Conservation (phyloP, 2,888 invertebrate genomes). For the Pachydiplax longipennis region DNA sequence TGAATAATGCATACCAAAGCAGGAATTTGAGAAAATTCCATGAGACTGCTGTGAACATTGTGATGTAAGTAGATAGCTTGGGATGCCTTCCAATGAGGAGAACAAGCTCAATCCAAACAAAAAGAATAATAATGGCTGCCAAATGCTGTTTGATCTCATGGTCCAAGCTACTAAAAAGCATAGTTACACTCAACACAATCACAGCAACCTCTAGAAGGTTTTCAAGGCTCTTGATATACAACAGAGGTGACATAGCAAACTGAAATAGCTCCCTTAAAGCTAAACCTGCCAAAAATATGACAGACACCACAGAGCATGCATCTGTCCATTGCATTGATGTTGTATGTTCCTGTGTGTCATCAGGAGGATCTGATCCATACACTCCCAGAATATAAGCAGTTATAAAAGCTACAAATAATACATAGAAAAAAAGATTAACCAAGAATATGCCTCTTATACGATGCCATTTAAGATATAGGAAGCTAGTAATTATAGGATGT, state of each 20-base stretch:
- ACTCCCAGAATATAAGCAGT: constrained; percentile 74
- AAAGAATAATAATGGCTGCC: constrained; percentile 75
- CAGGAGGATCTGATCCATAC: constrained; percentile 59
- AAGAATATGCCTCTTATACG: constrained; percentile 76
- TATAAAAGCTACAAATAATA: constrained; percentile 72
- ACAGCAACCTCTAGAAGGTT: constrained; percentile 78
- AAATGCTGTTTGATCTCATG: constrained; percentile 69
- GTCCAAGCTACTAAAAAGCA: constrained; percentile 66
- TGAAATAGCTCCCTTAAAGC: constrained; percentile 75
- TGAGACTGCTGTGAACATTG: constrained; percentile 83
- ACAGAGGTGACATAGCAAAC: constrained; percentile 70
- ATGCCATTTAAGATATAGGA: constrained; percentile 71
- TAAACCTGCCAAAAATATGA: constrained; percentile 68
- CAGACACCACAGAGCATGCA: not conserved
- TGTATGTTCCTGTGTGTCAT: constrained; percentile 9
- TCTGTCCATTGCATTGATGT: not conserved
- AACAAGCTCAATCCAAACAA: constrained; percentile 80
- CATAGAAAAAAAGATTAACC: constrained; percentile 75
- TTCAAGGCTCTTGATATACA: constrained; percentile 73
- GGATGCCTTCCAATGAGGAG: constrained; percentile 82
- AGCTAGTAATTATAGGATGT: constrained; percentile 65
- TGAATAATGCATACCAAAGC: constrained; percentile 79
- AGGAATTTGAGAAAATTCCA: constrained; percentile 82
- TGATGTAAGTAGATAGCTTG: constrained; percentile 79
- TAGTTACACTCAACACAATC: constrained; percentile 69